A percentile compares a stretch with the other conserved stretches of the same genome.
phyloP scores from a whole-genome alignment of 2,797 vertebrate species.

The Semaprochilodus insignis region DNA sequence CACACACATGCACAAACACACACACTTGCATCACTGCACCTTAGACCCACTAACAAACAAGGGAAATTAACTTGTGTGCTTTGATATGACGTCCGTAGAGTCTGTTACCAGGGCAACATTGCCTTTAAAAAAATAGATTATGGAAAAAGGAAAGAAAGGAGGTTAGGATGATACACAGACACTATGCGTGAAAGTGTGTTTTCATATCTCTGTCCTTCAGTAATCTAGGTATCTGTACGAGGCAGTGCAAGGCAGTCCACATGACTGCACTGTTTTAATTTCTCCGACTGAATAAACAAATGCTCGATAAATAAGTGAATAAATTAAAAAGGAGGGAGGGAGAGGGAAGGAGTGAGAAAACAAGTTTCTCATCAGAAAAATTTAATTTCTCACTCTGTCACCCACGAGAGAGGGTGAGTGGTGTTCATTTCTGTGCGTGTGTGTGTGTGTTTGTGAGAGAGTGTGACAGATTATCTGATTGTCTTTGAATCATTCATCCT shows the following conservation, averaged over 20 bases:
- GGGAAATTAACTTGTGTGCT: constrained; percentile 45
- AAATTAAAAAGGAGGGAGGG: constrained; percentile 80
- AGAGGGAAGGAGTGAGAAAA: constrained; percentile 69
- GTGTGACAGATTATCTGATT: constrained; percentile 51
- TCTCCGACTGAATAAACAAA: constrained; percentile 79
- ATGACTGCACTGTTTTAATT: constrained; percentile 80
- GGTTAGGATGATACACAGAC: background rate
- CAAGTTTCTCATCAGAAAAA: constrained; percentile 85
- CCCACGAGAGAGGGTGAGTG: constrained; percentile 73
- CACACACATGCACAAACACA: constrained; percentile 15
- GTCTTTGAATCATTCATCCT: constrained; percentile 59
- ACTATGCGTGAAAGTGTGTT: background rate
- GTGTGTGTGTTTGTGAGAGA: constrained; percentile 51
- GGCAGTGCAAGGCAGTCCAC: constrained; percentile 67
- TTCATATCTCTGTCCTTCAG: constrained; percentile 30
- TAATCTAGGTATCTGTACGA: constrained; percentile 53
- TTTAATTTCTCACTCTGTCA: constrained; percentile 87
- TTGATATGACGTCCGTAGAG: constrained; percentile 40
- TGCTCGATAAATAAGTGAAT: constrained; percentile 83
- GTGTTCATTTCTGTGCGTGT: constrained; percentile 35
- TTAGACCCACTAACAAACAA: constrained; percentile 47
- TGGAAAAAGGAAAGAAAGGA: constrained; percentile 8
- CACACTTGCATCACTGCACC: constrained; percentile 36
- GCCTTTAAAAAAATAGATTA: constrained; percentile 27
- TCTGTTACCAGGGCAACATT: constrained; percentile 53